These are phyloP conservation scores for Ceyx erithaca DNA, from an alignment of 2,797 vertebrate species.

Conservation along the genomic window DNA sequence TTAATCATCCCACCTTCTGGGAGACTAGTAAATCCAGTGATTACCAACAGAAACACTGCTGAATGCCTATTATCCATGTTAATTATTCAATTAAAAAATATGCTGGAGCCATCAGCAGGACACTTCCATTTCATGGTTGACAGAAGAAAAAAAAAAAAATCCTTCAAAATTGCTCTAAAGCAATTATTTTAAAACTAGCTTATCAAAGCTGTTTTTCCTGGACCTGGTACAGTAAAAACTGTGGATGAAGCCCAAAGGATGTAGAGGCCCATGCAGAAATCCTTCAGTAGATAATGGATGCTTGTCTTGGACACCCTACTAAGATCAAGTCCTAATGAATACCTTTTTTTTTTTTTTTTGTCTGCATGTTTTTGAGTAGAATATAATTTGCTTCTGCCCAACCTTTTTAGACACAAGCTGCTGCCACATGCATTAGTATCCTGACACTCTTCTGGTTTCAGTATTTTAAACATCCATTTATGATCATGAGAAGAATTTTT, in stretches of 20 bases:
- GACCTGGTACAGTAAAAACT: constrained; percentile 5
- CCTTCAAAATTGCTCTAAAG: constrained; percentile 27
- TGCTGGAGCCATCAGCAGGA: constrained; percentile 53
- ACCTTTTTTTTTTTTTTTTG: background rate
- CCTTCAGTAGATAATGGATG: background rate
- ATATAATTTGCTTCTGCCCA: background rate
- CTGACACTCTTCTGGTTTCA: background rate
- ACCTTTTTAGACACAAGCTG: background rate
- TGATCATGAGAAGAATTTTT: background rate
- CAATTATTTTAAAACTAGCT: constrained; percentile 40
- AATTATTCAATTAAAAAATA: constrained; percentile 67
- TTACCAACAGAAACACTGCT: constrained; percentile 9
- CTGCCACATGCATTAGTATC: background rate
- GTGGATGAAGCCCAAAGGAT: background rate
- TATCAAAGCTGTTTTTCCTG: background rate
- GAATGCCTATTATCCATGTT: constrained; percentile 41
- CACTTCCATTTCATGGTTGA: constrained; percentile 38
- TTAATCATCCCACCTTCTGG: constrained; percentile 65
- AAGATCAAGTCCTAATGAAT: background rate
- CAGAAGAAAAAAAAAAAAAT: background rate
- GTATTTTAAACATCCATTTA: background rate
- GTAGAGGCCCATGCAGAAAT: background rate
- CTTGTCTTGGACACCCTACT: background rate
- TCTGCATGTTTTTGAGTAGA: background rate
- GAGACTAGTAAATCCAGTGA: constrained; percentile 52